Base-by-base conservation (phyloP, 2,888 invertebrate genomes). In the Caenorhabditis japonica region DNA sequence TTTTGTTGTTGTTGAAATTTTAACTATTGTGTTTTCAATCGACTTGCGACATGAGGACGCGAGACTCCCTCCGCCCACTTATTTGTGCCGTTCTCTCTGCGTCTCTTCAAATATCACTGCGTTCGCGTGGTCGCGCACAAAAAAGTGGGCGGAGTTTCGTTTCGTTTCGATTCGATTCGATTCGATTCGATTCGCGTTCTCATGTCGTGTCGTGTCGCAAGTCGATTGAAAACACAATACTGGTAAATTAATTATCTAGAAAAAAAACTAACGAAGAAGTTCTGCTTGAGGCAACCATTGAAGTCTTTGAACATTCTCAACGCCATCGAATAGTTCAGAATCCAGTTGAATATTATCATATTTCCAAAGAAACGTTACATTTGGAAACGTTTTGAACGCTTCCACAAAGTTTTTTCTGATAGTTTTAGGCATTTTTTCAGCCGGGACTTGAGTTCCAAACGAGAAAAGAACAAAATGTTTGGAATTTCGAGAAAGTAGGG, bases 221-320 rank as follows among this genome's bases (percentile, higher is more conserved):
- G n/a, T n/a, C n/a, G n/a, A n/a, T n/a, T n/a, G n/a, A n/a, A n/a
- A n/a, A n/a, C n/a, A n/a, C n/a, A n/a, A n/a, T n/a, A n/a, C n/a
- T n/a, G n/a, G n/a, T n/a, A n/a, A n/a, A n/a, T 10, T 3, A 33
- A 13, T 8, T 5, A 15, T 5, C n/a, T 7, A 38, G n/a, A 25
- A 10, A 17, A 13, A 13, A 8, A 33, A 49, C 61, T 27, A 12
- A 71, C 71, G 46, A 5, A 71, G 36, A 3, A 72, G 34, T 19
- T 64, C 59, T 19, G 64, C 80, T 52, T 83, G 83, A 13, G 83
- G 83, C 30, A 83, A 33, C 83, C 83, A 83, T 4, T 78, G 34
- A 1, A 73, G 36, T n/a, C 62, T 66, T 46, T 68, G 49, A 3
- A 83, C 53, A 59, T 83, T 83, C 3, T 71, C 15, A 17, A 33